Percentiles rank a stretch among this genome's conserved stretches.
Conservation (phyloP, 1,140 invertebrate species). For the Aphaenogaster floridana region DNA sequence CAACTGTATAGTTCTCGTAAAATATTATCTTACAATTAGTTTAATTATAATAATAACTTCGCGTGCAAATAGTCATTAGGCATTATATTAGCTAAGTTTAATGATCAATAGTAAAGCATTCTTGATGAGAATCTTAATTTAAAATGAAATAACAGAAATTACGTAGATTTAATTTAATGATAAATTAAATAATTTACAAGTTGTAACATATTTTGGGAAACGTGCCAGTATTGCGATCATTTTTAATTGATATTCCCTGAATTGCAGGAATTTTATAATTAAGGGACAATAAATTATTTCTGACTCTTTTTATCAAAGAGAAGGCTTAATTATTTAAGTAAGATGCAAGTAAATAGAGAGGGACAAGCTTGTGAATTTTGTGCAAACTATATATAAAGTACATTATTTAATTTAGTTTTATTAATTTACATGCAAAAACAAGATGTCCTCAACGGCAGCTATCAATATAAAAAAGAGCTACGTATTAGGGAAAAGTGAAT, state of each 20-base stretch:
- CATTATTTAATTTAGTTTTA: conserved; percentile 30
- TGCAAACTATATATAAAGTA: conserved; percentile 31
- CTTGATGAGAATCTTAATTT: background rate
- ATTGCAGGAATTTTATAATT: conserved; percentile 11
- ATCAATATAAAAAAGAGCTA: conserved; percentile 15
- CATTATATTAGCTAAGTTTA: background rate
- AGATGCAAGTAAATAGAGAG: background rate
- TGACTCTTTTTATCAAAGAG: background rate
- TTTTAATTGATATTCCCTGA: conserved; percentile 14
- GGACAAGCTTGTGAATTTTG: conserved; percentile 17
- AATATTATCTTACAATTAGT: background rate
- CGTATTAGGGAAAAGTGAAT: background rate
- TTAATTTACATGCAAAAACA: conserved; percentile 27
- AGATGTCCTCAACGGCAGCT: conserved; percentile 63
- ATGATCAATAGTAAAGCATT: background rate
- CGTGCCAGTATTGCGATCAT: conserved; percentile 76
- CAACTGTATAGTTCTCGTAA: background rate
- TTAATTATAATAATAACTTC: conserved; percentile 23
- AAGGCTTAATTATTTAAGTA: background rate
- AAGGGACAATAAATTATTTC: background rate
- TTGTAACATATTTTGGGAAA: conserved; percentile 68
- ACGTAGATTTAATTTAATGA: conserved; percentile 16
- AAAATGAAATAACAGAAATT: background rate
- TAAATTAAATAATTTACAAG: background rate
- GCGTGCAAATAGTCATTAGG: conserved; percentile 7